These are phyloP conservation scores for Anguilla marmorata DNA, from an alignment of 2,797 vertebrate species.

Conservation along the genomic window DNA sequence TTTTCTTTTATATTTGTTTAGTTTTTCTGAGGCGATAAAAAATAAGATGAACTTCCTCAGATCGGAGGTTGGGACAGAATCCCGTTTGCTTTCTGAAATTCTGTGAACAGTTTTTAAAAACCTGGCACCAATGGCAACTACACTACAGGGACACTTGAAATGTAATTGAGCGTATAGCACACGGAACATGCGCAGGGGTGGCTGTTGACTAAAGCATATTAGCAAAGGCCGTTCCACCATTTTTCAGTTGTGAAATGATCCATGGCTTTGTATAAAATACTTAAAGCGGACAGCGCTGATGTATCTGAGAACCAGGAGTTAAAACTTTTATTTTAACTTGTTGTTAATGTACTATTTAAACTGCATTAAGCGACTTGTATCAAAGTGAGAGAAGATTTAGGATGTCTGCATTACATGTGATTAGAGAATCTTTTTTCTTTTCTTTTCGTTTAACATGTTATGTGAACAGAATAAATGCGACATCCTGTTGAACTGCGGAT, in stretches of 20 bases:
- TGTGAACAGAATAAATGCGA: conserved; percentile 53
- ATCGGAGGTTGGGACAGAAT: conserved; percentile 27
- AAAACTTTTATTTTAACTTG: not conserved
- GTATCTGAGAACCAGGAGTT: conserved; percentile 12
- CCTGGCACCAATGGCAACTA: not conserved
- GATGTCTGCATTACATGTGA: conserved; percentile 13
- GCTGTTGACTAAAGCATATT: conserved; percentile 17
- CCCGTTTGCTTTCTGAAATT: conserved; percentile 11
- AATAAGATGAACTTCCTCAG: conserved; percentile 21
- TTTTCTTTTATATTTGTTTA: conserved; percentile 27
- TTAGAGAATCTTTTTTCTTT: not conserved
- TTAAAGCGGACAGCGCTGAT: conserved; percentile 33
- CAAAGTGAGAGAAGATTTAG: not conserved
- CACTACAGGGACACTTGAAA: not conserved
- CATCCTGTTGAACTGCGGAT: conserved; percentile 23
- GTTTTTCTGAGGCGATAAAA: conserved; percentile 9
- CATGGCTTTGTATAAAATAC: conserved; percentile 52
- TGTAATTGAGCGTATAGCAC: not conserved
- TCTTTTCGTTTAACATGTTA: conserved; percentile 53
- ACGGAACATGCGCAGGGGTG: not conserved
- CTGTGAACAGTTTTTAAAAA: not conserved
- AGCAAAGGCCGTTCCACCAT: conserved; percentile 44
- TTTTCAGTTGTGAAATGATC: conserved; percentile 46
- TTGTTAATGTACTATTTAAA: conserved; percentile 13
- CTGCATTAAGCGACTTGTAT: conserved; percentile 8